These are phyloP conservation scores for Mirza zaza DNA, from an alignment of 2,113 vertebrate genomes.

Conservation along the genomic window DNA sequence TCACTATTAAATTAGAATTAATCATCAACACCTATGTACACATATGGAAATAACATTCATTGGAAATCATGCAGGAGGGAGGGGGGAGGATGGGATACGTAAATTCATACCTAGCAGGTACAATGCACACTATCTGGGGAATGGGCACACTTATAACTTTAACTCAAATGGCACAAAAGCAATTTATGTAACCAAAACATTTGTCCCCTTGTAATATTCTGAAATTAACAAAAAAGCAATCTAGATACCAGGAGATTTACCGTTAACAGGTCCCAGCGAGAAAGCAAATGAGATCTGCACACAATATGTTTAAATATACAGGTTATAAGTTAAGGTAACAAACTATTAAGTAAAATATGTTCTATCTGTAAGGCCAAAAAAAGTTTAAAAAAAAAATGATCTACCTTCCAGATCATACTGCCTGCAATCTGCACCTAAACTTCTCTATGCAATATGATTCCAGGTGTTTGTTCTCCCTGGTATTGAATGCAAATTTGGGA, in stretches of 20 bases:
- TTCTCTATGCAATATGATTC: neutral
- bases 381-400: neutral
- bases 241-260: neutral
- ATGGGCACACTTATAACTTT: too few relatives aligned
- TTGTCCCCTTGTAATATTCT: too few relatives aligned
- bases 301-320: neutral
- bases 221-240: too few relatives aligned
- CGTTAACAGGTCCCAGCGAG: neutral
- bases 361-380: neutral
- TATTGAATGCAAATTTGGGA: neutral
- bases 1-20: too few relatives aligned
- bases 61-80: too few relatives aligned
- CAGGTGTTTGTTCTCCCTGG: neutral
- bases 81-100: too few relatives aligned
- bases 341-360: neutral
- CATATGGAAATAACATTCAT: too few relatives aligned
- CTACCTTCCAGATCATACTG: neutral
- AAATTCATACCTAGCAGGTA: too few relatives aligned
- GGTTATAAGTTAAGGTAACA: neutral
- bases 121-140: too few relatives aligned
- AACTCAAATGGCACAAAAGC: too few relatives aligned
- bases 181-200: too few relatives aligned
- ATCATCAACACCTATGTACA: too few relatives aligned
- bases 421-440: neutral
- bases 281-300: neutral